Conservation (phyloP, 2,888 invertebrate genomes). For the Acronicta leporina region DNA sequence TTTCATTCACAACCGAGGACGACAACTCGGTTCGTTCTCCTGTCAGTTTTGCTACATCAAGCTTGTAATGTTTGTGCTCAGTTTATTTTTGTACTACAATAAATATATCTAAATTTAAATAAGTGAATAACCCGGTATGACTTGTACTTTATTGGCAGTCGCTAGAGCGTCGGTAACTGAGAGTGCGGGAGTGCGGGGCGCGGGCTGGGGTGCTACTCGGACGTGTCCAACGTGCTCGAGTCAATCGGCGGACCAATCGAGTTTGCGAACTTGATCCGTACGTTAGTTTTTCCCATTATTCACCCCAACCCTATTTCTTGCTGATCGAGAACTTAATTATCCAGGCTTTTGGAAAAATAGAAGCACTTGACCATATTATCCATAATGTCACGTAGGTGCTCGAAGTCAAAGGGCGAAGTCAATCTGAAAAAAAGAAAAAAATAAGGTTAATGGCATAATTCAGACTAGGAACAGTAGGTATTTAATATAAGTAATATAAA, state of each 20-base stretch:
- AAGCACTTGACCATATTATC: conserved; percentile 60
- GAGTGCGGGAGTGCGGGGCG: conserved; percentile 70
- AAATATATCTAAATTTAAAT: conserved; percentile 84
- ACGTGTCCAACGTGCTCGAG: conserved; percentile 73
- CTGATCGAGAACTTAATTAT: conserved; percentile 72
- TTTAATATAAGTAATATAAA: not conserved
- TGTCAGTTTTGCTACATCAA: conserved; percentile 74
- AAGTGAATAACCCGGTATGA: conserved; percentile 85
- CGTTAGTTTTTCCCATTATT: conserved; percentile 88
- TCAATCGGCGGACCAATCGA: conserved; percentile 86
- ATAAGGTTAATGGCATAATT: conserved; percentile 29
- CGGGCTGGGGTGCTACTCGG: conserved; percentile 78
- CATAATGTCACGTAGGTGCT: conserved; percentile 65
- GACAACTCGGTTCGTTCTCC: conserved; percentile 71
- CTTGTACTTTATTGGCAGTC: conserved; percentile 89
- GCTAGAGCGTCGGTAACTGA: conserved; percentile 88
- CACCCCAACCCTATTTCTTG: conserved; percentile 76
- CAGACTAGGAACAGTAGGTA: conserved; percentile 4
- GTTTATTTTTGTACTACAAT: conserved; percentile 84
- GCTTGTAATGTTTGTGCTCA: conserved; percentile 62
- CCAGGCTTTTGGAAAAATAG: conserved; percentile 61
- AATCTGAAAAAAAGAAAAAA: conserved; percentile 76
- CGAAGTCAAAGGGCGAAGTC: conserved; percentile 44
- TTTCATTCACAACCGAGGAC: conserved; percentile 83
- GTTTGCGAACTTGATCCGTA: conserved; percentile 86